Evolutionary conservation across 2,113 vertebrate genomes (phyloP).

Genomic region (Eretmochelys imbricata): DNA sequence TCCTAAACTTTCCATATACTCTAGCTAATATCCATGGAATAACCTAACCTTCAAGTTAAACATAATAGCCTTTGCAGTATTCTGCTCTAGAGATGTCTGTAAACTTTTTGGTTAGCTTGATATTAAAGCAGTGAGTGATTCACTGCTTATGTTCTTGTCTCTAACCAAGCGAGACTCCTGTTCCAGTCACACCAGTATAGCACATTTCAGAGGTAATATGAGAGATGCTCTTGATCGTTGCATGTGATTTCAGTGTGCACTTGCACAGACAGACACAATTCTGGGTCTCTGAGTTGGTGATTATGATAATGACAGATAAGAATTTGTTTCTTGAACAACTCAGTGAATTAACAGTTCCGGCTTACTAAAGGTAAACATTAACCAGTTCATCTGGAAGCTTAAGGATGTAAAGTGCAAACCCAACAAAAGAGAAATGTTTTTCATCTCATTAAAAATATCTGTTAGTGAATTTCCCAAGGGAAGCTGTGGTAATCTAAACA

Average conservation of each 20-base stretch:
- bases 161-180: not conserved
- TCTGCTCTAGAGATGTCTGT: not conserved
- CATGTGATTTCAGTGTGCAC: fast-evolving
- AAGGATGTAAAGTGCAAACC: not conserved
- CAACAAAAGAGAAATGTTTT: not conserved
- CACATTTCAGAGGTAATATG: not conserved
- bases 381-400: not conserved
- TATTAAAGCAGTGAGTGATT: fast-evolving
- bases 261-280: not conserved
- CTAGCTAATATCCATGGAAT: conserved; percentile 62
- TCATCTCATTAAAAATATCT: not conserved
- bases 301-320: not conserved
- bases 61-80: not conserved
- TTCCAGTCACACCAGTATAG: not conserved
- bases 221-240: fast-evolving
- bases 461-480: not conserved
- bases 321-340: not conserved
- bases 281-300: not conserved
- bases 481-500: not conserved
- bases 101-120: not conserved
- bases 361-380: not conserved
- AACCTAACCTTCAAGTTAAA: not conserved
- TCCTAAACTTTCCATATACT: conserved; percentile 64
- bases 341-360: not conserved
- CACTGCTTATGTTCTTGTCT: fast-evolving